phyloP scores from a whole-genome alignment of 2,888 invertebrate genomes.

The Microchrysa polita region DNA sequence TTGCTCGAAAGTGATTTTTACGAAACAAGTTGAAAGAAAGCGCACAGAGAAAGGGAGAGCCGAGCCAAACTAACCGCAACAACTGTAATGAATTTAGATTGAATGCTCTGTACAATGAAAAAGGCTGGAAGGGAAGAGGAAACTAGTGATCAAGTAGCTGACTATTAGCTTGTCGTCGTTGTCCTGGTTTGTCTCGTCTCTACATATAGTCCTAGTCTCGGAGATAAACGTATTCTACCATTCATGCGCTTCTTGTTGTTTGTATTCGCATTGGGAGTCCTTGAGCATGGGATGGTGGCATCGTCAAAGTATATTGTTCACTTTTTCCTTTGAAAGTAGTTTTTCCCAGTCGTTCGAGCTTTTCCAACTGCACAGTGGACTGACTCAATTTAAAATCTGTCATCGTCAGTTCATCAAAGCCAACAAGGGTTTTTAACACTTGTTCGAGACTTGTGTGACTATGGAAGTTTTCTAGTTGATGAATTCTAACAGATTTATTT shows the following conservation, averaged over 20 bases:
- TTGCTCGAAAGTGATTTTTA: constrained; percentile 34
- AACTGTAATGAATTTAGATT: constrained; percentile 39
- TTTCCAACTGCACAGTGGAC: background rate
- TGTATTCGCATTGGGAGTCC: no score
- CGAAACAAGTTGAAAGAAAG: constrained; percentile 19
- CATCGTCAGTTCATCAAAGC: constrained; percentile 27
- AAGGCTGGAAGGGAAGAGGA: background rate
- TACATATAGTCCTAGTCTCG: background rate
- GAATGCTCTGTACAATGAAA: constrained; percentile 9
- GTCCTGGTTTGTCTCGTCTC: background rate
- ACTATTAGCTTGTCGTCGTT: constrained; percentile 3
- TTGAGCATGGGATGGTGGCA: background rate
- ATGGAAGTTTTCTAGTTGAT: background rate
- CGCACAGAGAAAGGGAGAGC: no score
- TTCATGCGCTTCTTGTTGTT: background rate
- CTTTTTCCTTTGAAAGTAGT: background rate
- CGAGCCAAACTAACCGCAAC: constrained; percentile 37
- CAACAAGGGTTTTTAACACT: background rate
- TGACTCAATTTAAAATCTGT: constrained; percentile 33
- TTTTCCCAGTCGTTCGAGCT: constrained; percentile 1
- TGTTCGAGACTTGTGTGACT: background rate
- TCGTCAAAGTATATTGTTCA: background rate
- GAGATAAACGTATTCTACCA: background rate
- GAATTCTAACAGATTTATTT: no score
- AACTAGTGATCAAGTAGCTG: constrained; percentile 8